Conservation (phyloP, 2,888 invertebrate genomes). For the Dyspetes luteomarginatus region DNA sequence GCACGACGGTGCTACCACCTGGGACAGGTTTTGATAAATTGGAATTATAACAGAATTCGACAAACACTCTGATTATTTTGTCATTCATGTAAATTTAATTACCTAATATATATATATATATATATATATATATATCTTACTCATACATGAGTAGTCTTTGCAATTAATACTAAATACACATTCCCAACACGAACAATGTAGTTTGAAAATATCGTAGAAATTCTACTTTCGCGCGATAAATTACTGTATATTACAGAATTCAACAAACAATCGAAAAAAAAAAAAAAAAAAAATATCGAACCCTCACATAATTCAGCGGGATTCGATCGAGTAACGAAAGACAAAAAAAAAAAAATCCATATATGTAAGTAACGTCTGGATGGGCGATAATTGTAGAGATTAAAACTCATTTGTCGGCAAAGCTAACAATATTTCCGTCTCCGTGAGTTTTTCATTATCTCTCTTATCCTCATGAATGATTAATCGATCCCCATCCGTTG, state of each 20-base stretch:
- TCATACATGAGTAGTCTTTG: too few relatives aligned
- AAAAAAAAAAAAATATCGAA: background rate
- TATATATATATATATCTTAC: too few relatives aligned
- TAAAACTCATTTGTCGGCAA: constrained; percentile 17
- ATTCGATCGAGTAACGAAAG: background rate
- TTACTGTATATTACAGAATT: background rate
- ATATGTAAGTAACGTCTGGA: background rate
- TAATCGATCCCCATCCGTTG: background rate
- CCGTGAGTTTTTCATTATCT: constrained; percentile 20
- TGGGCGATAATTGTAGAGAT: background rate
- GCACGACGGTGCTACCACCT: too few relatives aligned
- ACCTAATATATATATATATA: too few relatives aligned
- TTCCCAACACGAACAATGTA: too few relatives aligned
- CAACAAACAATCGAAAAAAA: background rate
- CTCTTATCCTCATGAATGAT: constrained; percentile 28
- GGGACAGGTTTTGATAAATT: too few relatives aligned
- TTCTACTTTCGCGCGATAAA: background rate
- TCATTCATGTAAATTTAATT: too few relatives aligned
- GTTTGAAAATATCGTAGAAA: background rate
- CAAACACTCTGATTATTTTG: too few relatives aligned
- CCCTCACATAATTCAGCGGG: background rate
- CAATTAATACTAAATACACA: too few relatives aligned
- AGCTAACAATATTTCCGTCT: background rate
- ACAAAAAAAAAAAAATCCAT: constrained; percentile 5
- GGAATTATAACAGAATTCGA: too few relatives aligned